Evolutionary conservation across 2,113 vertebrate genomes (phyloP).

Genomic region (Zosterops hypoxanthus): DNA sequence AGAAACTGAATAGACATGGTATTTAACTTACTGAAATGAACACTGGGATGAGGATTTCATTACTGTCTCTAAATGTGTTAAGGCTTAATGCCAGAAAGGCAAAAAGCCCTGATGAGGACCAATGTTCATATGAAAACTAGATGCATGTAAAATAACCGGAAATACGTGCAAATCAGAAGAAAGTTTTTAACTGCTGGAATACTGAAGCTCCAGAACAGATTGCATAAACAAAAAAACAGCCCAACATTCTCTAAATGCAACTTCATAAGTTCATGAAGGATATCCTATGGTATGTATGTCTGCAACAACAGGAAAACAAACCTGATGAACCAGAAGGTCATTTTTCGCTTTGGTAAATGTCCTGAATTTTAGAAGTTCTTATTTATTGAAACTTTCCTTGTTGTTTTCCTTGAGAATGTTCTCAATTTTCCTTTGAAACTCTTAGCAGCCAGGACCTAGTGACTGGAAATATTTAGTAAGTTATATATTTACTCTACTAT

Average conservation of each 20-base stretch:
- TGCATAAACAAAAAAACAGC: not conserved
- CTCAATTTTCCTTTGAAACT: not conserved
- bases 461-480: not conserved
- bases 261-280: not conserved
- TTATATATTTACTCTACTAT: not conserved
- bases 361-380: not conserved
- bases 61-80: not conserved
- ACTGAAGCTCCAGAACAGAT: not conserved
- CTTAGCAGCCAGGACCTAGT: not conserved
- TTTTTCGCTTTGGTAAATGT: not conserved
- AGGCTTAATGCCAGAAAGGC: not conserved
- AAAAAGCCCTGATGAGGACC: not conserved
- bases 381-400: not conserved
- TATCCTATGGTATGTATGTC: not conserved
- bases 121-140: not conserved
- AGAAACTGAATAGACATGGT: not conserved
- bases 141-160: not conserved
- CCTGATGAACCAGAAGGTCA: not conserved
- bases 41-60: not conserved
- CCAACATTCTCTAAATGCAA: not conserved
- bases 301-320: not conserved
- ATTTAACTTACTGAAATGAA: not conserved
- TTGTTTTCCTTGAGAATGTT: not conserved
- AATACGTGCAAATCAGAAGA: not conserved
- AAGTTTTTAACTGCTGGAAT: not conserved